Conservation (phyloP, 1,140 invertebrate genomes). For the roundworm (Caenorhabditis elegans) region DNA sequence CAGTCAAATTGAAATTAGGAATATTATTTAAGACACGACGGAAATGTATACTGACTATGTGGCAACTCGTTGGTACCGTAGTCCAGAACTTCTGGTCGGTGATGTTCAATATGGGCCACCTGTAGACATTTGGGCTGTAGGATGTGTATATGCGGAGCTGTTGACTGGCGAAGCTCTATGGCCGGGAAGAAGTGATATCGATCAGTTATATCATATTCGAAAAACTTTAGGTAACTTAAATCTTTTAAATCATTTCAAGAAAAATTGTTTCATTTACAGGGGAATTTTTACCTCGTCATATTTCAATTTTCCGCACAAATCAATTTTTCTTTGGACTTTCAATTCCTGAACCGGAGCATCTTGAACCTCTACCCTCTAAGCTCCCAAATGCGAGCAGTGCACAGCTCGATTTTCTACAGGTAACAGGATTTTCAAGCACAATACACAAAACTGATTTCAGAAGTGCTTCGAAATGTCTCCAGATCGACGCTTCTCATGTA, state of each 20-base stretch:
- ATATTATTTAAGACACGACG: conserved; percentile 75
- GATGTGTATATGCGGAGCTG: conserved; percentile 91
- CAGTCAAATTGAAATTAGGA: no score
- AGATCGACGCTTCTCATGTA: conserved; percentile 81
- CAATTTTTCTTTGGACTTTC: conserved; percentile 85
- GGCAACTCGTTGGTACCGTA: conserved; percentile 95
- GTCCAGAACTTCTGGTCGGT: conserved; percentile 88
- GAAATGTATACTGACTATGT: conserved; percentile 99
- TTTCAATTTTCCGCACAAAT: conserved; percentile 91
- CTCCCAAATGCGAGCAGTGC: conserved; percentile 43
- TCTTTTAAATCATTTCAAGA: background rate
- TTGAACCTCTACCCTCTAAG: conserved; percentile 62
- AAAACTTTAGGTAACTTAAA: conserved; percentile 74
- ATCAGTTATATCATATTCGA: conserved; percentile 92
- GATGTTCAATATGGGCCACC: conserved; percentile 94
- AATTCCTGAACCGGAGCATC: conserved; percentile 79
- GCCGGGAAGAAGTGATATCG: conserved; percentile 96
- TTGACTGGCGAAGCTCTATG: conserved; percentile 90
- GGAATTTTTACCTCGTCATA: conserved; percentile 86
- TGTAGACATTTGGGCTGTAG: conserved; percentile 91
- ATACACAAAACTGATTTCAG: conserved; percentile 71
- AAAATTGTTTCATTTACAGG: conserved; percentile 69
- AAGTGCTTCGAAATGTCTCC: conserved; percentile 94
- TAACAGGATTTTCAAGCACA: no score
- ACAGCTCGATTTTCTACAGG: conserved; percentile 46